Conservation (phyloP, 2,888 invertebrate species). For the Malthinus flaveolus region DNA sequence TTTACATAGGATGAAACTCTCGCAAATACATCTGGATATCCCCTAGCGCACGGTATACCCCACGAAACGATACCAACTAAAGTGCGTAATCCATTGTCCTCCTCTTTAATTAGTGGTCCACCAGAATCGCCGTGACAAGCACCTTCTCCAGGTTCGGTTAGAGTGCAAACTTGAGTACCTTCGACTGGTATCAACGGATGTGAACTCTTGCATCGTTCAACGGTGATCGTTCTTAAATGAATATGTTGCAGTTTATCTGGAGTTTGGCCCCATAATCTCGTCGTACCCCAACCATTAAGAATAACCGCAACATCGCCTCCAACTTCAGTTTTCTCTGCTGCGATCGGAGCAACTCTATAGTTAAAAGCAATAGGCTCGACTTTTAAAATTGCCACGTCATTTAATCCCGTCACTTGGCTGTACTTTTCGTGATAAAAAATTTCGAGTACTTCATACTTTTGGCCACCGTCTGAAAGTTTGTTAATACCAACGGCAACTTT, state of each 20-base stretch:
- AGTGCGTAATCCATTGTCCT: slow-evolving; percentile 43
- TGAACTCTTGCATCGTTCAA: slow-evolving; percentile 52
- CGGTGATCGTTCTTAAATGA: slow-evolving; percentile 55
- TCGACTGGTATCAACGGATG: slow-evolving; percentile 43
- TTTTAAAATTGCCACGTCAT: too few species aligned
- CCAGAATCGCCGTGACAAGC: slow-evolving; percentile 62
- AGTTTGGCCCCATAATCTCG: slow-evolving; percentile 45
- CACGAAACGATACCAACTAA: slow-evolving; percentile 58
- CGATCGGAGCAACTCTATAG: slow-evolving; percentile 18
- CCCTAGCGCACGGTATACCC: slow-evolving; percentile 59
- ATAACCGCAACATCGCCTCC: slow-evolving; percentile 10
- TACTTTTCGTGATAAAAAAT: too few species aligned
- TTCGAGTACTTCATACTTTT: too few species aligned
- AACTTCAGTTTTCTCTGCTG: slow-evolving; percentile 10
- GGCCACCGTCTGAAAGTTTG: neutral
- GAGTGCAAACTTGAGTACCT: slow-evolving; percentile 61
- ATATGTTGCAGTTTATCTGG: slow-evolving; percentile 63
- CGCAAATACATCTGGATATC: slow-evolving; percentile 53
- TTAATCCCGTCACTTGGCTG: too few species aligned
- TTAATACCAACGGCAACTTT: neutral
- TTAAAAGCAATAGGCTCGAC: slow-evolving; percentile 20
- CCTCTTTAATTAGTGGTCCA: slow-evolving; percentile 54
- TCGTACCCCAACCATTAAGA: slow-evolving; percentile 28
- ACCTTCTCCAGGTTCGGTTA: slow-evolving; percentile 63
- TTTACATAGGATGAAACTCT: slow-evolving; percentile 48